phyloP scores from a whole-genome alignment of 2,113 vertebrate species.

The Bubalus kerabau region DNA sequence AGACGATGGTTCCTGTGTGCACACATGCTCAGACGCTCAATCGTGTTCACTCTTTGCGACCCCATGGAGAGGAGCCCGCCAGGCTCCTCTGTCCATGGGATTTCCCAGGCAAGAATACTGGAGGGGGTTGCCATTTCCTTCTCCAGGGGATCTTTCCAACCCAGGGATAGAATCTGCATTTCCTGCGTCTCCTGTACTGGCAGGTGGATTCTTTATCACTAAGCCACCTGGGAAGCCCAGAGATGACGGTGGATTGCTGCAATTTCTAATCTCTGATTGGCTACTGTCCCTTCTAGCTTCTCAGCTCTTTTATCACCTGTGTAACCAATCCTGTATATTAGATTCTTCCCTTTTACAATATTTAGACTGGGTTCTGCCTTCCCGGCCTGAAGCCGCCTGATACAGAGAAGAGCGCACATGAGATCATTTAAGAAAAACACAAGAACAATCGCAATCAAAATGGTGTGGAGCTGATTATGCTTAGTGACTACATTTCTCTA shows the following conservation, averaged over 20 bases:
- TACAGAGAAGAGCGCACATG: neutral
- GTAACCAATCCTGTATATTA: neutral
- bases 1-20: neutral
- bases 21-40: neutral
- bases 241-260: neutral
- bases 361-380: neutral
- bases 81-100: neutral
- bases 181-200: neutral
- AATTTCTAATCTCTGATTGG: neutral
- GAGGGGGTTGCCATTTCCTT: neutral
- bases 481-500: neutral
- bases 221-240: neutral
- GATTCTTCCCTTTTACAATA: neutral
- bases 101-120: neutral
- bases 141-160: neutral
- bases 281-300: neutral
- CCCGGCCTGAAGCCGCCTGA: neutral
- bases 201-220: neutral
- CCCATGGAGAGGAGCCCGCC: neutral
- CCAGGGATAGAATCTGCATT: neutral
- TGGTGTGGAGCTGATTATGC: neutral
- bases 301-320: neutral
- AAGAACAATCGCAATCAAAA: neutral
- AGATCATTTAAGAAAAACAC: neutral
- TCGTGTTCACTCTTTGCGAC: neutral